phyloP scores from a whole-genome alignment of 92 coral and sea anemone species.

The Porites lobata region DNA sequence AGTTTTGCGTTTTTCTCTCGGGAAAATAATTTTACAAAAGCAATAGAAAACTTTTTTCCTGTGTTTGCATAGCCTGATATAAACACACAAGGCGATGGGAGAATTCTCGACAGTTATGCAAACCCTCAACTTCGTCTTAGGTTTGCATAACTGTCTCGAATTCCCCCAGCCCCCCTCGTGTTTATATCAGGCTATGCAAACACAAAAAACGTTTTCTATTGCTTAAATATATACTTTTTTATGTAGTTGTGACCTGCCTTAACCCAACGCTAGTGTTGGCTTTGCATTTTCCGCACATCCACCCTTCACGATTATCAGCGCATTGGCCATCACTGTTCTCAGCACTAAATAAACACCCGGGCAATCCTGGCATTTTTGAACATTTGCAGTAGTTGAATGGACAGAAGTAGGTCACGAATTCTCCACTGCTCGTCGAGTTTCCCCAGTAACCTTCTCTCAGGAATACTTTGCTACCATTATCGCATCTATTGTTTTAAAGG shows the following conservation, averaged over 20 bases:
- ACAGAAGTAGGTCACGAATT: conserved; percentile 81
- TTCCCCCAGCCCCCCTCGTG: too few species aligned
- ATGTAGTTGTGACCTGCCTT: conserved; percentile 5
- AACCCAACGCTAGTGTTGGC: conserved; percentile 80
- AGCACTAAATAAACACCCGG: conserved; percentile 79
- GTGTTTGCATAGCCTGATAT: too few species aligned
- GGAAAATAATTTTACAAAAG: too few species aligned
- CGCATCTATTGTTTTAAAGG: conserved; percentile 59
- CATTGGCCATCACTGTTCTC: conserved; percentile 71
- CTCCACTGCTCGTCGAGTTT: conserved; percentile 30
- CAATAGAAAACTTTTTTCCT: too few species aligned
- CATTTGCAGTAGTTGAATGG: conserved; percentile 87
- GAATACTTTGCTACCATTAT: conserved; percentile 68
- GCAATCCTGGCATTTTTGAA: background rate
- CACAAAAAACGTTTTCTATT: too few species aligned
- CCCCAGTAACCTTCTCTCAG: conserved; percentile 90
- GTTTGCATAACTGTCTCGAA: too few species aligned
- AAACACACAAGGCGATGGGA: too few species aligned
- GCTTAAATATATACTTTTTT: too few species aligned
- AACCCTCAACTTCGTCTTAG: too few species aligned
- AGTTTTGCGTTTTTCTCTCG: too few species aligned
- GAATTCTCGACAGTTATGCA: too few species aligned
- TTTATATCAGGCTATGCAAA: too few species aligned
- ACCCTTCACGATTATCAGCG: conserved; percentile 76
- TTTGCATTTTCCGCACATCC: conserved; percentile 88